A percentile compares a stretch with the other conserved stretches of the same genome.
Evolutionary conservation across 2,113 vertebrate genomes (phyloP).

Genomic region (Scophthalmus maximus): DNA sequence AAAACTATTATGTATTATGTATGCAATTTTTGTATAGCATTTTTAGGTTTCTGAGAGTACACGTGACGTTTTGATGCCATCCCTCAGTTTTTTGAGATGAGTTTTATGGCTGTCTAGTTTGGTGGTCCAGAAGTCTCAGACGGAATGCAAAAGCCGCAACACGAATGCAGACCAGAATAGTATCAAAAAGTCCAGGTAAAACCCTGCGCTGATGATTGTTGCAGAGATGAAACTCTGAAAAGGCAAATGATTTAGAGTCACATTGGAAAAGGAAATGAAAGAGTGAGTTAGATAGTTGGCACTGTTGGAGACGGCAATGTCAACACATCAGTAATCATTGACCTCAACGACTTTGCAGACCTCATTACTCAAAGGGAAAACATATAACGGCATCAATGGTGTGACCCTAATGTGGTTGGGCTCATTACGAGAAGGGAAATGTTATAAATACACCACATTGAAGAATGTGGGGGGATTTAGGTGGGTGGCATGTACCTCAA

Average conservation of each 20-base stretch:
- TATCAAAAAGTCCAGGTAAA: neutral
- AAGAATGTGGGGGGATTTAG: no score
- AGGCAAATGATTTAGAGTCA: neutral
- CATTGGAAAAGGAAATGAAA: neutral
- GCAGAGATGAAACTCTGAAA: neutral
- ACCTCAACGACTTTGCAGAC: conserved; percentile 14
- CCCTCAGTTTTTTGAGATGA: neutral
- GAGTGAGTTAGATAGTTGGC: neutral
- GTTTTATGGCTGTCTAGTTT: neutral
- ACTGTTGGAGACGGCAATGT: neutral
- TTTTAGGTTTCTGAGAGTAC: neutral
- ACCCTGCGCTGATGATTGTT: neutral
- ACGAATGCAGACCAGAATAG: no score
- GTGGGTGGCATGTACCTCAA: no score
- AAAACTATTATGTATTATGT: conserved; percentile 1
- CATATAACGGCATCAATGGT: conserved; percentile 9
- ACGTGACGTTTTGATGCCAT: neutral
- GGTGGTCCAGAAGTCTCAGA: no score
- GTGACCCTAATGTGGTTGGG: conserved; percentile 8
- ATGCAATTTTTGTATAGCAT: conserved; percentile 5
- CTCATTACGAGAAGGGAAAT: neutral
- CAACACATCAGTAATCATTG: conserved; percentile 10
- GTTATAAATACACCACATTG: neutral
- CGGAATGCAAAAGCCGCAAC: neutral
- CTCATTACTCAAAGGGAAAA: conserved; percentile 33